phyloP scores from a whole-genome alignment of 2,888 invertebrate genomes.

The Tromatobia lineatoria region DNA sequence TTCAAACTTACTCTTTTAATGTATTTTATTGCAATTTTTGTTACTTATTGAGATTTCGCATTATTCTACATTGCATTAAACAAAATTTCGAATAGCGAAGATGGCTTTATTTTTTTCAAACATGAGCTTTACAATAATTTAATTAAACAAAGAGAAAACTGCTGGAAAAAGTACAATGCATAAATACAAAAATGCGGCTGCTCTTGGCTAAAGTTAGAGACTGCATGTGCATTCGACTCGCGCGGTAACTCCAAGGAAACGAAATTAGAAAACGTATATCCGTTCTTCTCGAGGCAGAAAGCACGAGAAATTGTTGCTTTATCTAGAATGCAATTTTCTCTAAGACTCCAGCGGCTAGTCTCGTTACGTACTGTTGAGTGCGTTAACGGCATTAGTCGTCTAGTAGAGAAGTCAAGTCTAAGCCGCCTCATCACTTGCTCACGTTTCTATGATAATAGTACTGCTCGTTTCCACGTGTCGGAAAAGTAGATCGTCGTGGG shows the following conservation, averaged over 20 bases:
- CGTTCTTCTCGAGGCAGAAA: slow-evolving; percentile 49
- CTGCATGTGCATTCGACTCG: neutral
- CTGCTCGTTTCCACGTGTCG: neutral
- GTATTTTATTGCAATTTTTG: no score
- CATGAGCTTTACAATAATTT: no score
- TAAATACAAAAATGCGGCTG: neutral
- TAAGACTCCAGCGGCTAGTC: slow-evolving; percentile 49
- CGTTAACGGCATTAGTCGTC: slow-evolving; percentile 64
- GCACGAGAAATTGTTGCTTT: slow-evolving; percentile 67
- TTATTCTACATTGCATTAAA: no score
- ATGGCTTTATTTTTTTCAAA: no score
- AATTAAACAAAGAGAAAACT: neutral
- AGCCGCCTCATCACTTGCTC: slow-evolving; percentile 11
- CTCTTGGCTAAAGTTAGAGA: neutral
- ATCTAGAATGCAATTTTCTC: slow-evolving; percentile 71
- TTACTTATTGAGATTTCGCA: no score
- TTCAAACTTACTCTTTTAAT: no score
- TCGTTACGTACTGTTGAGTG: slow-evolving; percentile 69
- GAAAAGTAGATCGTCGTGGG: neutral
- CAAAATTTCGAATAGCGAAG: no score
- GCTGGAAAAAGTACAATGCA: neutral
- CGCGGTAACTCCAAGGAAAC: slow-evolving; percentile 29
- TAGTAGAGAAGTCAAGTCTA: slow-evolving; percentile 15
- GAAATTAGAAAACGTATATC: slow-evolving; percentile 70
- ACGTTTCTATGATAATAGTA: slow-evolving; percentile 2